phyloP scores from a whole-genome alignment of 2,888 invertebrate species.

The Hirtodrosophila alboralis region DNA sequence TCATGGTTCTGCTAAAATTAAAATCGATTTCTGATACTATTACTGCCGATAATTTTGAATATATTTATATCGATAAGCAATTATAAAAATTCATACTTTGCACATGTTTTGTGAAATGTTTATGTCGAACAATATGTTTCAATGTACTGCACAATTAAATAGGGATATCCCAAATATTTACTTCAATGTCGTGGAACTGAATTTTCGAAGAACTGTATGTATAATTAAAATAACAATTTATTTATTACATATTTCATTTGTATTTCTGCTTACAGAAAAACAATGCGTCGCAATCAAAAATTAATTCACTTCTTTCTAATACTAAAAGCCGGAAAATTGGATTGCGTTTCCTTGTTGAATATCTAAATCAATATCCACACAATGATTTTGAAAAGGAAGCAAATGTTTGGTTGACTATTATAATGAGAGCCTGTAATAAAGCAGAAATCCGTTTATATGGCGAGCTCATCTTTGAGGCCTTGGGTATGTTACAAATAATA shows the following conservation, averaged over 20 bases:
- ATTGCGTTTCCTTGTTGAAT: constrained; percentile 42
- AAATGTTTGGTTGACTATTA: constrained; percentile 35
- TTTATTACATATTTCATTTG: not conserved
- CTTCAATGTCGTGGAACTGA: constrained; percentile 15
- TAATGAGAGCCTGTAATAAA: constrained; percentile 38
- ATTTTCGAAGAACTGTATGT: constrained; percentile 23
- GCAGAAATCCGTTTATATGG: constrained; percentile 45
- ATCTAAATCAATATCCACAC: constrained; percentile 21
- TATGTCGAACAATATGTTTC: constrained; percentile 23
- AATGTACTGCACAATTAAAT: constrained; percentile 18
- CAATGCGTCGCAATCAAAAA: constrained; percentile 27
- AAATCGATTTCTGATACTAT: too few species aligned
- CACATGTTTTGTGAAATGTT: constrained; percentile 54
- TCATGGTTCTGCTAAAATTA: not conserved
- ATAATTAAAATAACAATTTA: not conserved
- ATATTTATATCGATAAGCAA: too few species aligned
- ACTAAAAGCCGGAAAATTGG: constrained; percentile 35
- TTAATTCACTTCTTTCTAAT: constrained; percentile 34
- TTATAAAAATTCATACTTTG: not conserved
- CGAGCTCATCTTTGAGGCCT: constrained; percentile 39
- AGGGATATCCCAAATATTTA: constrained; percentile 24
- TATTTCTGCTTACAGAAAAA: constrained; percentile 5
- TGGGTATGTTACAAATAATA: constrained; percentile 40
- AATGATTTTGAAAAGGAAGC: constrained; percentile 28
- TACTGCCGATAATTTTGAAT: too few species aligned